A percentile compares a stretch with the other conserved stretches of the same genome.
These are phyloP conservation scores for Cheilosia soror DNA, from an alignment of 2,888 invertebrate species.

Conservation along the genomic window DNA sequence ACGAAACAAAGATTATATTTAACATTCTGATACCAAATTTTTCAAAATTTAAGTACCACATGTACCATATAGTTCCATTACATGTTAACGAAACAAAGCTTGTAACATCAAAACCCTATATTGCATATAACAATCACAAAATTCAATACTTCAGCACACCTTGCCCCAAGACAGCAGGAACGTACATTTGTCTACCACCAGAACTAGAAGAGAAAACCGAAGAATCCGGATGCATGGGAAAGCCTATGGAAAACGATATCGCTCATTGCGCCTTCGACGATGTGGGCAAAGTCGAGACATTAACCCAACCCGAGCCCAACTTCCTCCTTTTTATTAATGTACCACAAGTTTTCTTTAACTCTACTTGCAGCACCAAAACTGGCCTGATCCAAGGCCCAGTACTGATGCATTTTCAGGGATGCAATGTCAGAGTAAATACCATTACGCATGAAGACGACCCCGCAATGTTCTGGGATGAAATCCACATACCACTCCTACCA, in stretches of 20 bases:
- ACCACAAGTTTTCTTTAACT: conserved; percentile 23
- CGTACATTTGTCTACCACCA: conserved; percentile 22
- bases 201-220: conserved; percentile 10
- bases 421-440: conserved; percentile 17
- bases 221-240: conserved; percentile 35
- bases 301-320: conserved; percentile 44
- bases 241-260: conserved; percentile 25
- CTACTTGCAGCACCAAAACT: conserved; percentile 26
- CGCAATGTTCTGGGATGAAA: conserved; percentile 27
- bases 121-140: conserved; percentile 12
- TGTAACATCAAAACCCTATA: conserved; percentile 27
- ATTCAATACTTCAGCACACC: conserved; percentile 37
- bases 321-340: conserved; percentile 41
- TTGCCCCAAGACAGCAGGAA: conserved; percentile 54
- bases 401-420: conserved; percentile 26
- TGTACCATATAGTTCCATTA: conserved; percentile 47
- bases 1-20: conserved; percentile 53
- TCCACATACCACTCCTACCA: conserved; percentile 35
- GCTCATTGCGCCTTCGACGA: conserved; percentile 47
- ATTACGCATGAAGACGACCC: conserved; percentile 22
- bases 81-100: conserved; percentile 41
- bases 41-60: conserved; percentile 8
- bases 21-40: conserved; percentile 49
- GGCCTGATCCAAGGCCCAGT: conserved; percentile 25
- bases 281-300: conserved; percentile 4